Evolutionary conservation across 1,140 invertebrate species (phyloP).

Genomic region (Drosophila punjabiensis): DNA sequence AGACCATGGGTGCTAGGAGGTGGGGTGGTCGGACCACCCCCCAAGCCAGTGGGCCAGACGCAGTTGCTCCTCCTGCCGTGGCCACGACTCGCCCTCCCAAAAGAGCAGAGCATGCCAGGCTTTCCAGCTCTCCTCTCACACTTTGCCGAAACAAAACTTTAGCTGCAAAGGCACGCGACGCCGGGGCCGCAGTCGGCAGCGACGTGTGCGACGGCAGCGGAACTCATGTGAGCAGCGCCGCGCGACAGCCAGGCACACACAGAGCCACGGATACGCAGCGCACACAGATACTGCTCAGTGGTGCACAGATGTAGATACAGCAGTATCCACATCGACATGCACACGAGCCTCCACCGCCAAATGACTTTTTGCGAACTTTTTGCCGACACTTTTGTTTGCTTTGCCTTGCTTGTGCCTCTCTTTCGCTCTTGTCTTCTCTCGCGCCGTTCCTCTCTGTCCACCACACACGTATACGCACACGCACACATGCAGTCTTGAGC

Average conservation of each 20-base stretch:
- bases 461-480: slow-evolving; percentile 30
- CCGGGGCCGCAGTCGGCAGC: slow-evolving; percentile 57
- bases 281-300: slow-evolving; percentile 19
- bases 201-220: slow-evolving; percentile 57
- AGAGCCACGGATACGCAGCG: slow-evolving; percentile 19
- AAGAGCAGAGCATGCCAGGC: slow-evolving; percentile 18
- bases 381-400: slow-evolving; percentile 64
- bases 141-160: slow-evolving; percentile 37
- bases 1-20: neutral
- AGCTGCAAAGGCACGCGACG: slow-evolving; percentile 77
- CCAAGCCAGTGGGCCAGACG: slow-evolving; percentile 39
- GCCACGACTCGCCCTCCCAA: slow-evolving; percentile 36
- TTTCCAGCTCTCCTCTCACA: neutral
- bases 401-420: slow-evolving; percentile 44
- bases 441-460: slow-evolving; percentile 20
- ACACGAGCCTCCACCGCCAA: slow-evolving; percentile 35
- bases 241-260: slow-evolving; percentile 51
- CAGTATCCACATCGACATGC: slow-evolving; percentile 48
- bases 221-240: slow-evolving; percentile 54
- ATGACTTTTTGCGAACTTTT: slow-evolving; percentile 71
- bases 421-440: slow-evolving; percentile 21
- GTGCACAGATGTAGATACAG: slow-evolving; percentile 43
- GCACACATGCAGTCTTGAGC: slow-evolving; percentile 40
- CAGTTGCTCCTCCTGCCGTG: slow-evolving; percentile 18
- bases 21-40: no score